Evolutionary conservation across 2,888 invertebrate genomes (phyloP).

Genomic region (Scrobipalpa costella): DNA sequence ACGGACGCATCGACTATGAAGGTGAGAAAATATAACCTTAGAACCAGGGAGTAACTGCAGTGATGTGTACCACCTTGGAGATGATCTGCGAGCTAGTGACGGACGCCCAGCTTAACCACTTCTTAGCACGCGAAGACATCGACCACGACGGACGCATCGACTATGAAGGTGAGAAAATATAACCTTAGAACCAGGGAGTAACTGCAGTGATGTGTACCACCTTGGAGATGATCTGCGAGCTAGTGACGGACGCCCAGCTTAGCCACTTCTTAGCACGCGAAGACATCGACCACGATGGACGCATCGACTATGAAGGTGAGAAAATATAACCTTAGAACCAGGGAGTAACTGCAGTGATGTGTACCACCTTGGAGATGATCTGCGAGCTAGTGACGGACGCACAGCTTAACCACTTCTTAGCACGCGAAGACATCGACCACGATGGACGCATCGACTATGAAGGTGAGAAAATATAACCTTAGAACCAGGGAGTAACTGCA

Average conservation of each 20-base stretch:
- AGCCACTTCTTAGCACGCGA: slow-evolving; percentile 87
- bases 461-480: slow-evolving; percentile 80
- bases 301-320: slow-evolving; percentile 90
- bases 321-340: no score
- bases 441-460: slow-evolving; percentile 92
- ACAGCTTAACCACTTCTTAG: slow-evolving; percentile 87
- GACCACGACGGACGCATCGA: slow-evolving; percentile 91
- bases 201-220: slow-evolving; percentile 87
- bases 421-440: slow-evolving; percentile 88
- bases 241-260: slow-evolving; percentile 87
- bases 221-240: slow-evolving; percentile 92
- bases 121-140: slow-evolving; percentile 87
- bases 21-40: slow-evolving; percentile 79
- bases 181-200: no score
- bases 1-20: slow-evolving; percentile 91
- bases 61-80: slow-evolving; percentile 89
- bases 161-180: slow-evolving; percentile 85
- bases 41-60: no score
- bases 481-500: no score
- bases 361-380: slow-evolving; percentile 90
- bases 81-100: slow-evolving; percentile 90
- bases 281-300: slow-evolving; percentile 89
- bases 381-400: slow-evolving; percentile 88
- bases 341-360: no score
- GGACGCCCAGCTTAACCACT: slow-evolving; percentile 87